These are phyloP conservation scores for Deroplatys truncata DNA, from an alignment of 2,888 invertebrate genomes.

Conservation along the genomic window DNA sequence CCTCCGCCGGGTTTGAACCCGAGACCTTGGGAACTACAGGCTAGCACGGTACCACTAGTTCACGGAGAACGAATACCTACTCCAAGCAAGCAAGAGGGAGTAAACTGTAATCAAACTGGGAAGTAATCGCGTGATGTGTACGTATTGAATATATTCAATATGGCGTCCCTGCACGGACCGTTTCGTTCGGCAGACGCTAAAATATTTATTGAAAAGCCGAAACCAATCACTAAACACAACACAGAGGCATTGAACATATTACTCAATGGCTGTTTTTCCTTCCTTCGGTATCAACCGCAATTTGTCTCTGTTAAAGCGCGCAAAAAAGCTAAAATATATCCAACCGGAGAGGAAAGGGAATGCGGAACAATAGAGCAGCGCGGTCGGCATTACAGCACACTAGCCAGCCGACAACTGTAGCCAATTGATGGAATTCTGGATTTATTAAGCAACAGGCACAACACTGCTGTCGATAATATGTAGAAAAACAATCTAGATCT, in stretches of 20 bases:
- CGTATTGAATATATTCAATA: not conserved
- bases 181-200: not conserved
- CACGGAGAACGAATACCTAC: no score
- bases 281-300: not conserved
- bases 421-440: not conserved
- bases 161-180: not conserved
- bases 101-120: not conserved
- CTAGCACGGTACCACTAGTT: no score
- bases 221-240: not conserved
- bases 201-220: not conserved
- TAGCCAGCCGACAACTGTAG: not conserved
- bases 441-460: not conserved
- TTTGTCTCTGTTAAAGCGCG: not conserved
- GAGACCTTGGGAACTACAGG: no score
- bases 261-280: not conserved
- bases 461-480: not conserved
- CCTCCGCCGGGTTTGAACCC: no score
- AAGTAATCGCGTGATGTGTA: not conserved
- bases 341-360: not conserved
- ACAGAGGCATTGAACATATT: not conserved
- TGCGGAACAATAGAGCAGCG: not conserved
- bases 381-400: no score
- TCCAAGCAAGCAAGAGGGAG: not conserved
- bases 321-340: not conserved
- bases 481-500: not conserved